Percentiles rank a stretch among this genome's conserved stretches.
These are phyloP conservation scores for Drosophila tsacasi DNA, from an alignment of 1,140 invertebrate genomes.

Conservation along the genomic window DNA sequence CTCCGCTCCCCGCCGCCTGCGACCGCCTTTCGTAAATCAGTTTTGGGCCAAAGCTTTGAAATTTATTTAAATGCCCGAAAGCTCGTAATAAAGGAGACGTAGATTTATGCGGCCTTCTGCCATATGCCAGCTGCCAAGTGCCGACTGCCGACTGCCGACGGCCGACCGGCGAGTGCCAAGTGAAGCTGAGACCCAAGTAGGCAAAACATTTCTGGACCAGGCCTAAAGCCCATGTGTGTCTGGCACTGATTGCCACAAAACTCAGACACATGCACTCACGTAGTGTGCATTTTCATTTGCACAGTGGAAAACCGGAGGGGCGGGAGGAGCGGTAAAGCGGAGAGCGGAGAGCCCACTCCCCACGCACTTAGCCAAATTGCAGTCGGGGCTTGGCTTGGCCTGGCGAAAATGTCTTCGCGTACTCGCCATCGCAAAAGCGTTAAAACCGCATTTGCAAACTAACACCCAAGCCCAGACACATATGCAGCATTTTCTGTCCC, in stretches of 20 bases:
- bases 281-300: conserved; percentile 68
- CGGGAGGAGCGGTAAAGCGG: conserved; percentile 1
- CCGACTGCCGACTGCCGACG: conserved; percentile 32
- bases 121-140: conserved; percentile 62
- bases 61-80: conserved; percentile 82
- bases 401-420: conserved; percentile 71
- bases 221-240: conserved; percentile 63
- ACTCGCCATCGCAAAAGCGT: conserved; percentile 69
- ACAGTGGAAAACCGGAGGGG: neutral
- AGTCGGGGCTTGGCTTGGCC: conserved; percentile 67
- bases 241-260: conserved; percentile 69
- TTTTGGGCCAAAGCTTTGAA: conserved; percentile 71
- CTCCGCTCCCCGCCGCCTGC: conserved; percentile 33
- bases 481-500: conserved; percentile 5
- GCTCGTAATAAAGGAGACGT: conserved; percentile 75
- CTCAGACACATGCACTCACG: conserved; percentile 22
- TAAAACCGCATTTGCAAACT: conserved; percentile 80
- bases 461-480: conserved; percentile 45
- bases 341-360: conserved; percentile 19
- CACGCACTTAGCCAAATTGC: conserved; percentile 81
- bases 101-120: conserved; percentile 74
- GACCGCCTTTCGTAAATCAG: conserved; percentile 65
- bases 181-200: conserved; percentile 43
- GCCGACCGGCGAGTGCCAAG: conserved; percentile 41
- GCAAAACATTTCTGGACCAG: conserved; percentile 62